phyloP scores from a whole-genome alignment of 2,888 invertebrate genomes.

The Parthenolecanium corni region DNA sequence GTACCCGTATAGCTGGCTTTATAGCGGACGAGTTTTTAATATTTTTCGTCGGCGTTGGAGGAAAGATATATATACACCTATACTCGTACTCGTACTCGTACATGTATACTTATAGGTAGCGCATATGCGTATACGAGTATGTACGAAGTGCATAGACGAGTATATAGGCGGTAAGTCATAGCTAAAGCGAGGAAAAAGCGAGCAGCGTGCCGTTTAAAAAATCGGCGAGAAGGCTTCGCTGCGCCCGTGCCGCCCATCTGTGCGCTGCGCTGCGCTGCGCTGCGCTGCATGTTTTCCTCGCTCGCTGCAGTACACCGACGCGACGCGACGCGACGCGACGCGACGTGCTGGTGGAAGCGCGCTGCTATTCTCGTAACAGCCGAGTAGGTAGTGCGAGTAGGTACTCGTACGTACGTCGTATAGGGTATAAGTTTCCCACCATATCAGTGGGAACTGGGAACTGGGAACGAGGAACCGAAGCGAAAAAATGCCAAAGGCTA shows the following conservation, averaged over 20 bases:
- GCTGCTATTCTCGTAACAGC: too few species aligned
- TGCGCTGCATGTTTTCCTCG: too few species aligned
- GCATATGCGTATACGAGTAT: not conserved
- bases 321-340: too few species aligned
- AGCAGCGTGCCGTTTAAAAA: not conserved
- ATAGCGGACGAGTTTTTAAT: too few species aligned
- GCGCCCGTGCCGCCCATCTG: too few species aligned
- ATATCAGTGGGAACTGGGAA: slow-evolving; percentile 2
- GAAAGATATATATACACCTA: not conserved
- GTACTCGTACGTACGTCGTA: too few species aligned
- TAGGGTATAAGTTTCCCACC: slow-evolving; percentile 17
- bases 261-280: too few species aligned
- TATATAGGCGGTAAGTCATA: not conserved
- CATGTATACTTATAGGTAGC: not conserved
- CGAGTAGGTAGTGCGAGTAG: too few species aligned
- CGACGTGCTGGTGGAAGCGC: too few species aligned
- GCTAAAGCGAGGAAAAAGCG: not conserved
- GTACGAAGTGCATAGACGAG: not conserved
- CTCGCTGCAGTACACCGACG: too few species aligned
- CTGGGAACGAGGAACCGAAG: slow-evolving; percentile 11
- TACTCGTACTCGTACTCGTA: not conserved
- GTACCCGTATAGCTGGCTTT: not conserved
- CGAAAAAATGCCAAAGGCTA: slow-evolving; percentile 23
- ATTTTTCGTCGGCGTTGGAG: too few species aligned
- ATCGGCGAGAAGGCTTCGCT: slow-evolving; percentile 7